Base-by-base conservation (phyloP, 1,140 invertebrate genomes). In the Pseudachorutes palmiensis region DNA sequence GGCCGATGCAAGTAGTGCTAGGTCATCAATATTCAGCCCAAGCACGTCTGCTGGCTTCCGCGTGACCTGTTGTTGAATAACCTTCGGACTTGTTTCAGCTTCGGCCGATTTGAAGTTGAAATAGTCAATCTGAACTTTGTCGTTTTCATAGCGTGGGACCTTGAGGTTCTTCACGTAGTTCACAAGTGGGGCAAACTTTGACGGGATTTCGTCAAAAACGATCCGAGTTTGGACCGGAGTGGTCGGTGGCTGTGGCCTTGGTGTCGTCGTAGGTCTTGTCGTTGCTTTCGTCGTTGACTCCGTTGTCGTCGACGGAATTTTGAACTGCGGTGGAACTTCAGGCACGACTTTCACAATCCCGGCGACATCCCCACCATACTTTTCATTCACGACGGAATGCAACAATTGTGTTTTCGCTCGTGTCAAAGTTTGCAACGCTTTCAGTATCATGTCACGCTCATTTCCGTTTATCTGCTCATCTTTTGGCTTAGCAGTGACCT, bases 231-330 rank as follows among this genome's bases (percentile, higher is more conserved):
- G 55, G 29, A 22, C 12, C 19, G 36, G 57, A 2, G 36, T 24
- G 16, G 64, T 32, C 30, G 67, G 26, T 30, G 72, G 63, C 31
- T 74, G 66, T 28, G 72, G 72, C 12, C 74, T 76, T 30, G 73
- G 74, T 12, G 70, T 70, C 31, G 28, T 32, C 28, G 24, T 69
- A 1, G 64, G 22, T 41, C 31, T 64, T 1, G 41, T 29, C 24
- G 71, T 73, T 29, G 74, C 72, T 49, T 57, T 74, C 26, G 75
- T 75, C 26, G 70, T 69, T 29, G 59, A 16, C 30, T 70, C 28
- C 32, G 65, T 57, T 24, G 59, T 60, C 55, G 67, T 24, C 12
- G 61, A n/a, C 22, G 28, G 12, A 14, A 26, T 45, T 48, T 9
- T 2, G 9, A 63, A 48, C 14, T 63, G 61, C 12, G 61, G 5